Conservation (phyloP, 1,140 invertebrate genomes). For the Anagrus nilaparvatae region DNA sequence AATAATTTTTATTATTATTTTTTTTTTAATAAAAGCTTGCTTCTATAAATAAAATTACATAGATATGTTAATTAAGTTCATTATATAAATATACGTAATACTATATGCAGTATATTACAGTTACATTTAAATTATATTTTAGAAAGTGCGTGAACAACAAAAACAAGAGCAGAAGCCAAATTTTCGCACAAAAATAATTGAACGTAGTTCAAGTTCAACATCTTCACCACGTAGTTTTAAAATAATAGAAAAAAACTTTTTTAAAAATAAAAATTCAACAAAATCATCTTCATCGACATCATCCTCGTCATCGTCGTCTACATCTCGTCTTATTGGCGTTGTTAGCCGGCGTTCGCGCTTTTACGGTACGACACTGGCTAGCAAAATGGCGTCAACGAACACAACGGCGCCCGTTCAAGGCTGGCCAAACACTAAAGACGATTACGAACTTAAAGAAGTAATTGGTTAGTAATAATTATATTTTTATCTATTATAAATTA, state of each 20-base stretch:
- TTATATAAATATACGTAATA: too few species aligned
- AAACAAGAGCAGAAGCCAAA: neutral
- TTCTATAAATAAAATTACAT: too few species aligned
- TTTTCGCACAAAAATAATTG: too few species aligned
- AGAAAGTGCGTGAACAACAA: neutral
- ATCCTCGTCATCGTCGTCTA: slow-evolving; percentile 6
- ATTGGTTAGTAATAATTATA: slow-evolving; percentile 73
- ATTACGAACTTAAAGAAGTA: slow-evolving; percentile 89
- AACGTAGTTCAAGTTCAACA: too few species aligned
- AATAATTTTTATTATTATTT: too few species aligned
- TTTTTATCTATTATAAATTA: too few species aligned
- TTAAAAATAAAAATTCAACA: neutral
- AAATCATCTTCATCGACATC: neutral
- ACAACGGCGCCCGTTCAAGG: slow-evolving; percentile 46
- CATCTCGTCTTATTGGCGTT: neutral
- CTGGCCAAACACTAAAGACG: slow-evolving; percentile 88
- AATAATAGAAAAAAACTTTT: too few species aligned
- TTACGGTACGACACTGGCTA: slow-evolving; percentile 46
- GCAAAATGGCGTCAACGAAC: slow-evolving; percentile 61
- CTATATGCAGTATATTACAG: too few species aligned
- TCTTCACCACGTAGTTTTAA: too few species aligned
- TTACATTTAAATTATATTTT: too few species aligned
- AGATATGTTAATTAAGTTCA: too few species aligned
- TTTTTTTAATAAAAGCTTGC: too few species aligned
- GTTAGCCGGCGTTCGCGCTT: slow-evolving; percentile 9